Evolutionary conservation across 1,140 invertebrate species (phyloP).

Genomic region (Heliothis virescens): DNA sequence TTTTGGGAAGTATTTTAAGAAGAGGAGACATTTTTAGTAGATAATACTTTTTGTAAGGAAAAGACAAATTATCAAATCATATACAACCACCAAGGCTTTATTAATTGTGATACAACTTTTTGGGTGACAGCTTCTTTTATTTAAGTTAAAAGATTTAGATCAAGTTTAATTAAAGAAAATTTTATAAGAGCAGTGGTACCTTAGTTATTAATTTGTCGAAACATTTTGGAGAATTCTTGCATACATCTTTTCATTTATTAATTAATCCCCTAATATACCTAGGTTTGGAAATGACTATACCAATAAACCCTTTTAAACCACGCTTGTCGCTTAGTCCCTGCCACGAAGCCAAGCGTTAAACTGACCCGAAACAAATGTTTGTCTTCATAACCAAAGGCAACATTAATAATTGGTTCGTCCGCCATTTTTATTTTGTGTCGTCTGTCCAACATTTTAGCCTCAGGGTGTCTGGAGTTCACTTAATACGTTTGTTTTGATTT

Average conservation of each 20-base stretch:
- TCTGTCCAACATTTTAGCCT: slow-evolving; percentile 37
- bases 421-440: slow-evolving; percentile 54
- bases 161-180: background rate
- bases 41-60: too few species aligned
- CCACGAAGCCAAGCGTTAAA: slow-evolving; percentile 54
- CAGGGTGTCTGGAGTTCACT: slow-evolving; percentile 8
- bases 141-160: too few species aligned
- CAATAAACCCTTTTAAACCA: slow-evolving; percentile 15
- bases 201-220: background rate
- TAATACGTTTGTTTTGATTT: slow-evolving; percentile 10
- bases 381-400: slow-evolving; percentile 57
- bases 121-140: too few species aligned
- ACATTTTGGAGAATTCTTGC: too few species aligned
- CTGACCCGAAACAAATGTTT: slow-evolving; percentile 58
- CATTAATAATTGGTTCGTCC: slow-evolving; percentile 61
- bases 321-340: background rate
- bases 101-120: too few species aligned
- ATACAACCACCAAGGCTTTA: too few species aligned
- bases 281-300: background rate
- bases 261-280: too few species aligned
- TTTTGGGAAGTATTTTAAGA: too few species aligned
- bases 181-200: background rate
- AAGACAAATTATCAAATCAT: too few species aligned
- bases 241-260: too few species aligned
- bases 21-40: too few species aligned